Evolutionary conservation across 2,888 invertebrate genomes (phyloP).

Genomic region (Adela reaumurella): DNA sequence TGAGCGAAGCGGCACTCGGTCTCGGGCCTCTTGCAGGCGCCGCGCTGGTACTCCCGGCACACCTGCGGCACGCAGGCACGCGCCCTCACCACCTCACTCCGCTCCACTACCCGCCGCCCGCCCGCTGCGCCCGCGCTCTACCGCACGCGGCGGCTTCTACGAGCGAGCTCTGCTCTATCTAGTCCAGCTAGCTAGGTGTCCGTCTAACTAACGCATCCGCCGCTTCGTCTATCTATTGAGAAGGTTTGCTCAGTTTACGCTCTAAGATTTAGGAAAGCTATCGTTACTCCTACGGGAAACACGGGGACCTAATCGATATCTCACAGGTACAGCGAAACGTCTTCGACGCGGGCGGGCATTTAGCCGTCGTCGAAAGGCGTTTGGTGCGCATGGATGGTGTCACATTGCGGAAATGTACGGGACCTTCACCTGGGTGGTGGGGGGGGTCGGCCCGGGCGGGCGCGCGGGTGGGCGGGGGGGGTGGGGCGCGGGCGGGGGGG

Average conservation of each 20-base stretch:
- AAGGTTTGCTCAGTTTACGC: too few species aligned
- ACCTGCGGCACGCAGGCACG: constrained; percentile 67
- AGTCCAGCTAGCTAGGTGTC: too few species aligned
- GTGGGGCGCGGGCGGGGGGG: too few species aligned
- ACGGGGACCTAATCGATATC: too few species aligned
- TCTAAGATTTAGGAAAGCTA: too few species aligned
- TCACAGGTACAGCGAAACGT: too few species aligned
- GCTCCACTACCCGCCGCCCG: constrained; percentile 9
- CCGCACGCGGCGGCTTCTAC: background rate
- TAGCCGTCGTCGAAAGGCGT: too few species aligned
- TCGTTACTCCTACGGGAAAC: too few species aligned
- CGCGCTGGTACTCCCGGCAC: constrained; percentile 98
- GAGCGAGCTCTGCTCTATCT: background rate
- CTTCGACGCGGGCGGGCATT: too few species aligned
- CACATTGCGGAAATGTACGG: too few species aligned
- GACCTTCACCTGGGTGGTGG: background rate
- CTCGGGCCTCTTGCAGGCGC: constrained; percentile 96
- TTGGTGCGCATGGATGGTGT: too few species aligned
- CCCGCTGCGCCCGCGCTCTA: background rate
- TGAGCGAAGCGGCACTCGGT: constrained; percentile 99
- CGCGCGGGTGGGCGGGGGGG: background rate
- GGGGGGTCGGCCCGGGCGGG: background rate
- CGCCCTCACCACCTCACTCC: constrained; percentile 31
- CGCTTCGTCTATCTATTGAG: constrained; percentile 2
- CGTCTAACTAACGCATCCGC: constrained; percentile 4